Evolutionary conservation across 2,113 vertebrate species (phyloP).

Genomic region (Archilochus colubris): DNA sequence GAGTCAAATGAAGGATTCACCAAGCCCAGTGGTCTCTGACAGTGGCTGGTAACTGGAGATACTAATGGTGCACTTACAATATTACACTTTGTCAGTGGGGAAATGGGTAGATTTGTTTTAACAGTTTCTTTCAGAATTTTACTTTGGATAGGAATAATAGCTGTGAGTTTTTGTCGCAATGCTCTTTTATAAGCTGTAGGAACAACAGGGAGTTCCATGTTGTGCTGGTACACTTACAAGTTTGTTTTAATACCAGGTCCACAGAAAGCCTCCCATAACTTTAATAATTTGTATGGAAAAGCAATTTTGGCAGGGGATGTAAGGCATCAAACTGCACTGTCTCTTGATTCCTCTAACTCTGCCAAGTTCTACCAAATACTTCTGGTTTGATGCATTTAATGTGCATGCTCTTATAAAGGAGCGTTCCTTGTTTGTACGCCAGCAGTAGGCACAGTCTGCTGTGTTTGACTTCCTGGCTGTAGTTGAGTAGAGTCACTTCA

Average conservation of each 20-base stretch:
- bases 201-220: background rate
- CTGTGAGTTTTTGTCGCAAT: too few relatives aligned
- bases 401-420: accelerated
- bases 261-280: background rate
- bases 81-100: background rate
- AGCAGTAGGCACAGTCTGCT: background rate
- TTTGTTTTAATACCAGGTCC: background rate
- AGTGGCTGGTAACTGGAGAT: background rate
- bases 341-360: background rate
- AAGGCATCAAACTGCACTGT: background rate
- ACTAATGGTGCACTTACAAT: background rate
- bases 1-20: background rate
- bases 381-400: background rate
- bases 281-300: background rate
- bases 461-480: background rate
- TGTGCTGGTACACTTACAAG: background rate
- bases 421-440: accelerated
- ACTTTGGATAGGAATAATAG: too few relatives aligned
- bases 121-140: background rate
- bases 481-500: background rate
- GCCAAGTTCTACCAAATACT: background rate
- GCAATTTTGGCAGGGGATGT: background rate
- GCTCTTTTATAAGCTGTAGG: background rate
- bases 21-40: too few relatives aligned
- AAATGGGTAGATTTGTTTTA: background rate